Base-by-base conservation (phyloP, 2,113 vertebrate species). In the Bungarus multicinctus region DNA sequence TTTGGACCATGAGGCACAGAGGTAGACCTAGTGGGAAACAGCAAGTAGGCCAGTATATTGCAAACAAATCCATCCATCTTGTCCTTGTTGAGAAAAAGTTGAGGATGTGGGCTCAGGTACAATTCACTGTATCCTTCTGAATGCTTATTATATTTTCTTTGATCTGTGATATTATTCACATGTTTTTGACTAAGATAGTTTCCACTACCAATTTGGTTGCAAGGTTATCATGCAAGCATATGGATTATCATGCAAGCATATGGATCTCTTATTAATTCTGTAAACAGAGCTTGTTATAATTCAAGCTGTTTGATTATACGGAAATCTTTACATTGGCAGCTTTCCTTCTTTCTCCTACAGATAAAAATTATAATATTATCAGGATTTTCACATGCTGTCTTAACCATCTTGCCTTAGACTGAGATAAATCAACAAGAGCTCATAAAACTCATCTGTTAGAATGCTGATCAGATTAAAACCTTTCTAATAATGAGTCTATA, bases 221-320 rank as follows among this genome's bases (percentile, higher is more conserved):
- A 91, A 94, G 92, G 88, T 89, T 95, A 91, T 94, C n/a, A n/a
- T n/a, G n/a, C n/a, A n/a, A n/a, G n/a, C n/a, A n/a, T 94, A 55
- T 8, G 23, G 10, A 34, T 10, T 54, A 6, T 39, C 95, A 94
- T 74, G 92, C 94, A 97, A 95, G 95, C 95, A 93, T 94, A 88
- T 43, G 93, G 96, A 92, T 94, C 90, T 92, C 85, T 74, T 88
- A 90, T 96, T 91, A 88, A 92, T 94, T 90, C 39, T 91, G 53
- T 93, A 95, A 95, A 93, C 94, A 94, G 94, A 3, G 74, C 94
- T 96, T 91, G 93, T 92, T 95, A 93, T 93, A 94, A 55, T 52
- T 86, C 0, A 1, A 93, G 91, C 94, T 95, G 93, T 93, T 95
- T 94, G 95, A 95, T 96, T 95, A 95, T 89, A 94, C 92, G 93